A percentile compares a stretch with the other conserved stretches of the same genome.
Evolutionary conservation across 2,797 vertebrate genomes (phyloP).

Genomic region (Sparus aurata): DNA sequence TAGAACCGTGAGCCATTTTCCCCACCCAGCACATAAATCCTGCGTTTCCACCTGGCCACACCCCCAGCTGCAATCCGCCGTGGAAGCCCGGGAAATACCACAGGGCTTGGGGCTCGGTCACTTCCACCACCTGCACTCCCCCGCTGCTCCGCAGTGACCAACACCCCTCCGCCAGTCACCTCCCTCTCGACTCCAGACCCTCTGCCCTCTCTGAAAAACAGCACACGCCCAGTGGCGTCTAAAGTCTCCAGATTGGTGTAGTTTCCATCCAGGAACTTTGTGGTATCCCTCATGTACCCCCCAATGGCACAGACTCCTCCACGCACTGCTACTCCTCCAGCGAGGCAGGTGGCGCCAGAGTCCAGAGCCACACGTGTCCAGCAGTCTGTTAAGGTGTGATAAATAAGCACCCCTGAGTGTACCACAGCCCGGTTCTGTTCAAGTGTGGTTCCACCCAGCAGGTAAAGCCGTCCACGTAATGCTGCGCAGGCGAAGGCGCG

Average conservation of each 20-base stretch:
- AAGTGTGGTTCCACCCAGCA: constrained; percentile 87
- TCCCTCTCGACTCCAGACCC: constrained; percentile 81
- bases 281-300: constrained; percentile 87
- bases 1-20: constrained; percentile 88
- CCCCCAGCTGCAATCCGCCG: constrained; percentile 86
- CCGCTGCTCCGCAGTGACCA: constrained; percentile 73
- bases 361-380: constrained; percentile 87
- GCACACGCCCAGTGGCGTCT: constrained; percentile 87
- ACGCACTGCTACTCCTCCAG: constrained; percentile 87
- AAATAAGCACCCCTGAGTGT: constrained; percentile 88
- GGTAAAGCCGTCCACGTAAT: constrained; percentile 84
- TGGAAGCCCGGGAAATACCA: constrained; percentile 86
- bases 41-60: constrained; percentile 88
- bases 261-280: constrained; percentile 85
- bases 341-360: constrained; percentile 86
- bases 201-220: constrained; percentile 87
- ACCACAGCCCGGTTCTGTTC: constrained; percentile 86
- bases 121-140: constrained; percentile 74
- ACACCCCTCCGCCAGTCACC: constrained; percentile 69
- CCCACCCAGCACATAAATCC: constrained; percentile 89
- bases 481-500: constrained; percentile 86
- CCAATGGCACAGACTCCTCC: constrained; percentile 89
- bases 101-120: constrained; percentile 84
- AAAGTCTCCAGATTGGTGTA: constrained; percentile 86
- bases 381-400: constrained; percentile 82